Evolutionary conservation across 1,140 invertebrate genomes (phyloP).

Genomic region (Saccostrea echinata): DNA sequence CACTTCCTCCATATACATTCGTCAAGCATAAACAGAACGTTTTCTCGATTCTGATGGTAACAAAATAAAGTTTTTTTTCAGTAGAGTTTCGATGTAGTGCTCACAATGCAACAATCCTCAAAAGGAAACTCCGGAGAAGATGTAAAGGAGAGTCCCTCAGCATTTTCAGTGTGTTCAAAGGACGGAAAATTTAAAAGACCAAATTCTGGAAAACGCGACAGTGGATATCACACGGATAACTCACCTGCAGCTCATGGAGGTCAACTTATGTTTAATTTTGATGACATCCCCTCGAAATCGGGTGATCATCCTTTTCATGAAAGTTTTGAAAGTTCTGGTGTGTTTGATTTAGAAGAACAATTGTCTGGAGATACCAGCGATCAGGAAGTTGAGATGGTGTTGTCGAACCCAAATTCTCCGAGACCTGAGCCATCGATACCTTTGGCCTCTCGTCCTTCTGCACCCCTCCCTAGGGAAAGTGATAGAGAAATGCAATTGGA

Average conservation of each 20-base stretch:
- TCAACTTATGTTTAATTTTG: slow-evolving; percentile 58
- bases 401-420: background rate
- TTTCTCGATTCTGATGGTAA: background rate
- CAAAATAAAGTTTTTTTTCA: background rate
- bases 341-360: slow-evolving; percentile 30
- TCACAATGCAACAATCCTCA: slow-evolving; percentile 42
- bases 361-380: slow-evolving; percentile 23
- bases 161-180: slow-evolving; percentile 39
- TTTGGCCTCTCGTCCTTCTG: slow-evolving; percentile 41
- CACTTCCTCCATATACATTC: background rate
- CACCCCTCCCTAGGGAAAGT: slow-evolving; percentile 35
- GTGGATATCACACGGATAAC: slow-evolving; percentile 63
- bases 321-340: slow-evolving; percentile 22
- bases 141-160: slow-evolving; percentile 18
- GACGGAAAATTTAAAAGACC: slow-evolving; percentile 22
- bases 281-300: slow-evolving; percentile 28
- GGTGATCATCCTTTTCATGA: background rate
- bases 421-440: background rate
- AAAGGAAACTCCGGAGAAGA: slow-evolving; percentile 31
- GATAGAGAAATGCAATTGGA: slow-evolving; percentile 2
- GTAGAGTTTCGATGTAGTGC: slow-evolving; percentile 8
- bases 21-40: background rate
- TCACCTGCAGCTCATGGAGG: slow-evolving; percentile 55
- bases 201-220: slow-evolving; percentile 59
- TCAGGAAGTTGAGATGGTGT: slow-evolving; percentile 45